Conservation (phyloP, 2,797 vertebrate genomes). For the Chaenodraco wilsoni region DNA sequence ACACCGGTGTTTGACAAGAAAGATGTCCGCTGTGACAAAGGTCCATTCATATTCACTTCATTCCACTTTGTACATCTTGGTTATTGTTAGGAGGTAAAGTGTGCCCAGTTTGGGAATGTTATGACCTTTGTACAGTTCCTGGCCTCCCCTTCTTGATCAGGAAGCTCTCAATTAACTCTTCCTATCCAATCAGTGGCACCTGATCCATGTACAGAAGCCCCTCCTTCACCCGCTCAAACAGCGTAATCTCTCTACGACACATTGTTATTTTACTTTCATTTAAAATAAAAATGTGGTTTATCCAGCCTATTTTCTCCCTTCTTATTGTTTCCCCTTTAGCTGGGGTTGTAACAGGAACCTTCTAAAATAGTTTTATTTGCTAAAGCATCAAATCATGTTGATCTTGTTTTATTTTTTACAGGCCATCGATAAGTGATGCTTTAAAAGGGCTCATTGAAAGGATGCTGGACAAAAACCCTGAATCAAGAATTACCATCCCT, state of each 20-base stretch:
- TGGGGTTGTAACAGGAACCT: neutral
- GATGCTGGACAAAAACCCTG: constrained; percentile 94
- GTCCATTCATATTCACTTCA: neutral
- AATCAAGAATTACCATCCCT: constrained; percentile 90
- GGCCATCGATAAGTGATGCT: constrained; percentile 83
- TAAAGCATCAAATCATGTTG: no score
- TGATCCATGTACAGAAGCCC: neutral
- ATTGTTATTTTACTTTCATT: neutral
- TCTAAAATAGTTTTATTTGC: no score
- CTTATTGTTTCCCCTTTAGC: neutral
- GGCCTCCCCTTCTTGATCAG: neutral
- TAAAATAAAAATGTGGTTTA: neutral
- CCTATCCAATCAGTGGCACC: neutral
- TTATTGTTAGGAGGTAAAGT: neutral
- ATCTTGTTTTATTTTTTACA: constrained; percentile 50
- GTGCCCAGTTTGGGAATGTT: neutral
- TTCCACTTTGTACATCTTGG: neutral
- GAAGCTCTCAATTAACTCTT: neutral
- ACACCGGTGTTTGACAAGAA: neutral
- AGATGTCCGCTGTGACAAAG: neutral
- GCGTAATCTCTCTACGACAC: neutral
- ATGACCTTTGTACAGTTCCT: neutral
- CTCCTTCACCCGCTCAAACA: neutral
- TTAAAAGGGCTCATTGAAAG: constrained; percentile 88
- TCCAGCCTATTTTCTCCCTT: neutral